phyloP scores from a whole-genome alignment of 1,140 invertebrate genomes.

The Apis cerana region DNA sequence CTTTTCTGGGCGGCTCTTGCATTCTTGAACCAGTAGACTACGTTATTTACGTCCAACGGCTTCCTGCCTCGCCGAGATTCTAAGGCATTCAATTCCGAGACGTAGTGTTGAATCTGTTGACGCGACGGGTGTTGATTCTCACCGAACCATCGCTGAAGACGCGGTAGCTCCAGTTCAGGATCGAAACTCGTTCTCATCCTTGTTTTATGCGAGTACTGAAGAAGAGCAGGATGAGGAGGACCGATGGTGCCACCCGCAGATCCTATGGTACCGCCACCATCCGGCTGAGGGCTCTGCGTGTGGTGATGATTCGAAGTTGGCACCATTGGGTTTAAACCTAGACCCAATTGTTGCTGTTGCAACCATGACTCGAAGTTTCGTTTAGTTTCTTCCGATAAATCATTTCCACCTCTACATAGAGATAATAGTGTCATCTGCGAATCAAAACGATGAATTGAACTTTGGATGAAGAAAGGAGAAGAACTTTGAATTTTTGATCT shows the following conservation, averaged over 20 bases:
- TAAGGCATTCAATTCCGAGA: constrained; percentile 94
- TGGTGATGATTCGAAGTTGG: constrained; percentile 79
- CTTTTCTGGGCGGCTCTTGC: constrained; percentile 96
- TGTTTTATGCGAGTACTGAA: constrained; percentile 92
- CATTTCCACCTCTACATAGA: constrained; percentile 87
- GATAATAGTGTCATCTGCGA: constrained; percentile 89
- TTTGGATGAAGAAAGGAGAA: not conserved
- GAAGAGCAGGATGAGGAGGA: constrained; percentile 85
- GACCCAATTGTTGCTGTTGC: constrained; percentile 82
- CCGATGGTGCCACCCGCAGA: constrained; percentile 67
- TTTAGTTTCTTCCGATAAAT: constrained; percentile 88
- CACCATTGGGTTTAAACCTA: constrained; percentile 81
- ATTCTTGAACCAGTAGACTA: constrained; percentile 99
- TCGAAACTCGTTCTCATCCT: constrained; percentile 96
- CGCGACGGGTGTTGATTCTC: constrained; percentile 97
- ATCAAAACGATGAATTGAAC: not conserved
- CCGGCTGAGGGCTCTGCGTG: constrained; percentile 75
- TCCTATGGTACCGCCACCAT: constrained; percentile 68
- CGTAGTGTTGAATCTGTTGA: constrained; percentile 97
- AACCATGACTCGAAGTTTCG: constrained; percentile 87
- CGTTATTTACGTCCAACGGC: constrained; percentile 97
- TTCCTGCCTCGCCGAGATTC: constrained; percentile 95
- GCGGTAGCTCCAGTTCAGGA: constrained; percentile 96
- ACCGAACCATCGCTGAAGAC: constrained; percentile 96
- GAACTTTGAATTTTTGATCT: too few species aligned